Conservation (phyloP, 2,888 invertebrate species). For the Diaperis boleti region DNA sequence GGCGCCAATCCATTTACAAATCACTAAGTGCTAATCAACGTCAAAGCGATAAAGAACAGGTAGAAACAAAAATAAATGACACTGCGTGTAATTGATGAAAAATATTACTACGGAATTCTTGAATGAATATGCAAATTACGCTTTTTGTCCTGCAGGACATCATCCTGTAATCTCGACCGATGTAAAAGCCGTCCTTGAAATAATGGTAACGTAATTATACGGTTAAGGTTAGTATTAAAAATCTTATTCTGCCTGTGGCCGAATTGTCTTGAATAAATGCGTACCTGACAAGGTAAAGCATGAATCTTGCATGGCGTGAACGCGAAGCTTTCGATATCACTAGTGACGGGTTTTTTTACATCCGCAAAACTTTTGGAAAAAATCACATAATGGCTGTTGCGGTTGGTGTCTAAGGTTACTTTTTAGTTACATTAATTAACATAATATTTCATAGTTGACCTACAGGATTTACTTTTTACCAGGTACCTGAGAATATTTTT, state of each 20-base stretch:
- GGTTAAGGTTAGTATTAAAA: constrained; percentile 19
- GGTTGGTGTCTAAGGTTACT: not conserved
- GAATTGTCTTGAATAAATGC: constrained; percentile 18
- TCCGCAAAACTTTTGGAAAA: not conserved
- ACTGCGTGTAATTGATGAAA: constrained; percentile 11
- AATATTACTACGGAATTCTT: constrained; percentile 30
- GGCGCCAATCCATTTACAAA: constrained; percentile 1
- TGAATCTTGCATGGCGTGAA: constrained; percentile 21
- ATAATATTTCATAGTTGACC: not conserved
- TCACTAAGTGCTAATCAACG: constrained; percentile 12
- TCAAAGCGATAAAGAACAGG: constrained; percentile 2
- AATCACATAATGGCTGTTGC: not conserved
- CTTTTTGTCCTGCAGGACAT: constrained; percentile 36
- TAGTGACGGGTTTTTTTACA: not conserved
- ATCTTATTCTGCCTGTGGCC: constrained; percentile 29
- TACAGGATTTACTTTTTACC: no score
- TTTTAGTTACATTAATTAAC: no score
- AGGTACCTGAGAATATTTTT: no score
- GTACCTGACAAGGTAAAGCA: constrained; percentile 31
- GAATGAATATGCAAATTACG: constrained; percentile 39
- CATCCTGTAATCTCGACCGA: constrained; percentile 27
- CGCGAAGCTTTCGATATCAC: constrained; percentile 18
- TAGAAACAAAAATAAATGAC: constrained; percentile 27
- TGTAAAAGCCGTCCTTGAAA: constrained; percentile 34
- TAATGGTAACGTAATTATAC: constrained; percentile 37